Conservation (phyloP, 2,113 vertebrate genomes). For the Scytalopus superciliaris region DNA sequence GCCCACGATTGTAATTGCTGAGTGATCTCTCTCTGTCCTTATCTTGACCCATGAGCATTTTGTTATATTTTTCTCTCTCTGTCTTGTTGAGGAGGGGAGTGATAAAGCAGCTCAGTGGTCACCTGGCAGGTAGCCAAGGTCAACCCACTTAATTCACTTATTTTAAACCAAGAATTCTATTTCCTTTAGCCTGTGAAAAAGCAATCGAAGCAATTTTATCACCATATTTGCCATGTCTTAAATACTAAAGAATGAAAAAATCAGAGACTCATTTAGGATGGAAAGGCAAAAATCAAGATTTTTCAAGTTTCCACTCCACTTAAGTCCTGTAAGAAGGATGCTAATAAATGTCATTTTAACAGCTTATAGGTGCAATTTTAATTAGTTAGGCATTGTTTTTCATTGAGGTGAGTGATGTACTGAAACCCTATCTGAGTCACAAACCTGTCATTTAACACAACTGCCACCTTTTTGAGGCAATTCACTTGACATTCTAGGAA, state of each 20-base stretch:
- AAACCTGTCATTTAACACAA: conserved; percentile 17
- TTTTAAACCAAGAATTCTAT: not conserved
- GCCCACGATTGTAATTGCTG: not conserved
- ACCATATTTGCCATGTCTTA: not conserved
- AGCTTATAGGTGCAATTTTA: not conserved
- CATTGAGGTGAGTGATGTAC: conserved; percentile 1
- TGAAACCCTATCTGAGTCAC: not conserved
- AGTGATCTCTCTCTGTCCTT: not conserved
- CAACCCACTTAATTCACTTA: not conserved
- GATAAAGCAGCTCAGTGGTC: not conserved
- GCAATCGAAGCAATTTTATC: not conserved
- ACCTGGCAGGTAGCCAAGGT: not conserved
- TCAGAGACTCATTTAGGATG: not conserved
- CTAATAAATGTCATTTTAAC: not conserved
- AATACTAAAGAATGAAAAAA: not conserved
- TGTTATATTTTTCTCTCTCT: not conserved
- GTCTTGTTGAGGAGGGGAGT: not conserved
- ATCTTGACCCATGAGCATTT: not conserved
- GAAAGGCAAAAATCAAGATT: not conserved
- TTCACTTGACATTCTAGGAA: not conserved
- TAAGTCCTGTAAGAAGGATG: not conserved
- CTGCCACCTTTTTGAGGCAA: not conserved
- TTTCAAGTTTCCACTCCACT: not conserved
- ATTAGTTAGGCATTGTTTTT: conserved; percentile 10
- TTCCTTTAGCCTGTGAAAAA: not conserved